A percentile compares a stretch with the other conserved stretches of the same genome.
These are phyloP conservation scores for Acanthococcus lagerstroemiae DNA, from an alignment of 2,888 invertebrate genomes.

Conservation along the genomic window DNA sequence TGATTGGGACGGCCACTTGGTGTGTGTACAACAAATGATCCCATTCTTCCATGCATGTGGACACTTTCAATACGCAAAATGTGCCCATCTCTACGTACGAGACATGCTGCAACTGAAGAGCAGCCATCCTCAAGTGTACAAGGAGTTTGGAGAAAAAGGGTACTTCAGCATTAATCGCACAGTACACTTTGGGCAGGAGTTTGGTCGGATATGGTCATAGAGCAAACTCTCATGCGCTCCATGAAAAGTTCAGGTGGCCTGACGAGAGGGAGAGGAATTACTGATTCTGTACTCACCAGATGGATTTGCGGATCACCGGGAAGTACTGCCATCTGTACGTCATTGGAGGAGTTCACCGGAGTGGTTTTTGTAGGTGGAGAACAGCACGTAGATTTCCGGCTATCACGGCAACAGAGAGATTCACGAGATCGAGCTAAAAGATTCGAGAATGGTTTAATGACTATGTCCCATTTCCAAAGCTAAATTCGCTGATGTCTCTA, in stretches of 20 bases:
- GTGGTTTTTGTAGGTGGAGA: slow-evolving; percentile 36
- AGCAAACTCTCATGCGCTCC: slow-evolving; percentile 39
- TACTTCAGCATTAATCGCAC: slow-evolving; percentile 33
- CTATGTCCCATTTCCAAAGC: slow-evolving; percentile 6
- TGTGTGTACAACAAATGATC: no score
- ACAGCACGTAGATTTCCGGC: slow-evolving; percentile 39
- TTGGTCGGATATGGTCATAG: slow-evolving; percentile 37
- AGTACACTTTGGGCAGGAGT: slow-evolving; percentile 32
- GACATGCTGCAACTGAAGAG: no score
- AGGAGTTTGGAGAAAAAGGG: slow-evolving; percentile 37
- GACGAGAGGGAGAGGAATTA: slow-evolving; percentile 37
- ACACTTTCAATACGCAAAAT: no score
- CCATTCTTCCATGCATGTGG: no score
- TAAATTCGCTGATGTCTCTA: neutral
- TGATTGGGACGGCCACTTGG: no score
- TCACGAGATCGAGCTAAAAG: neutral
- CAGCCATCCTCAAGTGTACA: no score
- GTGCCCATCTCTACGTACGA: no score
- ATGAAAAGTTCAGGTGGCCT: slow-evolving; percentile 39
- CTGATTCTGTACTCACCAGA: slow-evolving; percentile 35
- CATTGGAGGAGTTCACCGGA: slow-evolving; percentile 6
- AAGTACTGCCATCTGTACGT: slow-evolving; percentile 36
- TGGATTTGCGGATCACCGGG: slow-evolving; percentile 35
- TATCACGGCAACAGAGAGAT: slow-evolving; percentile 35
- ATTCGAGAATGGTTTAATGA: neutral